phyloP scores from a whole-genome alignment of 2,888 invertebrate genomes.

The Drosophila nigritarsus region DNA sequence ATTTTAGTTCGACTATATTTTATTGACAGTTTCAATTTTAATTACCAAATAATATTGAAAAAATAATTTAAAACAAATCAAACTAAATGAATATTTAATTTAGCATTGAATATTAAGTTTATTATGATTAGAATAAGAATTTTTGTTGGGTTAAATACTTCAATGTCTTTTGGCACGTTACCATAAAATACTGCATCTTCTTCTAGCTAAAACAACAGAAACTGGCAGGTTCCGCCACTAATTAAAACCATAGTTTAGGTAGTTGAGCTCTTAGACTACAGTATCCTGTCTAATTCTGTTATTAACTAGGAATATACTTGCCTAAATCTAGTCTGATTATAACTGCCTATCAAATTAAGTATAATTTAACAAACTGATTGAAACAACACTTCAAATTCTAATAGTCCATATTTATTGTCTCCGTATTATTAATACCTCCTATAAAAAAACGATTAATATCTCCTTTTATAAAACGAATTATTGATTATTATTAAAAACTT shows the following conservation, averaged over 20 bases:
- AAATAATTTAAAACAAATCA: neutral
- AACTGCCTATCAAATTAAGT: neutral
- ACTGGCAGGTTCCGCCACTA: too few relatives aligned
- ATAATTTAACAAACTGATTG: neutral
- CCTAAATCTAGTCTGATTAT: neutral
- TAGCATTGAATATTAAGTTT: neutral
- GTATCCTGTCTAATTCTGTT: neutral
- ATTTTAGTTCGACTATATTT: neutral
- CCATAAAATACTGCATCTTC: neutral
- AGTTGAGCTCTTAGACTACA: neutral
- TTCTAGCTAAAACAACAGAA: neutral
- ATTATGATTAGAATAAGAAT: neutral
- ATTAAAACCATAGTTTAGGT: neutral
- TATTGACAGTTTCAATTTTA: neutral
- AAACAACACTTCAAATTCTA: neutral
- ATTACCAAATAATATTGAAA: neutral
- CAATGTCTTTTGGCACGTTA: neutral
- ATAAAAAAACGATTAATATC: neutral
- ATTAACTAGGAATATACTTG: neutral
- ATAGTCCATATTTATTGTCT: neutral
- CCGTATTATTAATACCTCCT: neutral
- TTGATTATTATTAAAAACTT: neutral
- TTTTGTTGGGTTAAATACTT: accelerated
- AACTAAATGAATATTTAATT: neutral
- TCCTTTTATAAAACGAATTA: neutral